Percentiles rank a stretch among this genome's conserved stretches.
phyloP scores from a whole-genome alignment of 2,113 vertebrate genomes.

The Phaethornis superciliosus region DNA sequence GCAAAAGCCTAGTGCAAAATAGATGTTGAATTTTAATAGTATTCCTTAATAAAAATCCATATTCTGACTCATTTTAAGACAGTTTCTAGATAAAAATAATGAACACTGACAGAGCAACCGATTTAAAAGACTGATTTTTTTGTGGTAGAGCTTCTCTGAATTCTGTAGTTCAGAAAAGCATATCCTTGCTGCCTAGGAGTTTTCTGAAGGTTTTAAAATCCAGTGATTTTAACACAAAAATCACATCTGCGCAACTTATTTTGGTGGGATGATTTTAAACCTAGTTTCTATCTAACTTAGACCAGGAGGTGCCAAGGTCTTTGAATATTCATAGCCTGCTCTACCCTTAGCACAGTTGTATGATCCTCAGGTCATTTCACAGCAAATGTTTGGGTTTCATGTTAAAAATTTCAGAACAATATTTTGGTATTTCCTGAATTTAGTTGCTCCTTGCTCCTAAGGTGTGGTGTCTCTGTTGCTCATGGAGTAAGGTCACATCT shows the following conservation, averaged over 20 bases:
- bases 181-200: background rate
- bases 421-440: background rate
- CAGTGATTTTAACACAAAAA: background rate
- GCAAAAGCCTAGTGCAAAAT: background rate
- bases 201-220: background rate
- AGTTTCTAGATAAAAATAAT: background rate
- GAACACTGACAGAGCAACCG: background rate
- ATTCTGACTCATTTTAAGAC: background rate
- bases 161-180: background rate
- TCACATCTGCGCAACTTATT: background rate
- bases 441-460: background rate
- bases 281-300: background rate
- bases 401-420: background rate
- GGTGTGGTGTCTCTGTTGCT: background rate
- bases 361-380: background rate
- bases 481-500: background rate
- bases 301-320: background rate
- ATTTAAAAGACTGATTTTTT: background rate
- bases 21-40: background rate
- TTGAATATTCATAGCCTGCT: background rate
- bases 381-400: background rate
- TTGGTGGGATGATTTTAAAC: background rate
- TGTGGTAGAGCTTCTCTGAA: background rate
- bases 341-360: background rate
- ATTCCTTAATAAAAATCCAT: background rate